These are phyloP conservation scores for Sphaerodactylus townsendi DNA, from an alignment of 2,113 vertebrate species.

Conservation along the genomic window DNA sequence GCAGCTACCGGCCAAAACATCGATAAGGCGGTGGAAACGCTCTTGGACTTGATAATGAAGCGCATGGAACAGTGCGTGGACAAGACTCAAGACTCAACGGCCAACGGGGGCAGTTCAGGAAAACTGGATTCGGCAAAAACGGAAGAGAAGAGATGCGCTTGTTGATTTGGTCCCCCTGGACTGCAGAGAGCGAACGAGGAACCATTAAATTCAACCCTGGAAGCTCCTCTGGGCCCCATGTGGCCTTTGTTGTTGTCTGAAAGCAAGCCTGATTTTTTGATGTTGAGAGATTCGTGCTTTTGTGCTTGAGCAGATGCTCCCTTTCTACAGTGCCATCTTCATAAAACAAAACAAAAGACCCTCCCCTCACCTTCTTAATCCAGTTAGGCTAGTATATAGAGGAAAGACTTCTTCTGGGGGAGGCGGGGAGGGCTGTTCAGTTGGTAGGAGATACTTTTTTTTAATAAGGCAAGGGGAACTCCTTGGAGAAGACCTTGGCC, in stretches of 20 bases:
- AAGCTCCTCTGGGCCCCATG: constrained; percentile 18
- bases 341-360: background rate
- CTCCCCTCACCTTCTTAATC: background rate
- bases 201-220: constrained; percentile 12
- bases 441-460: constrained; percentile 1
- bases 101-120: constrained; percentile 80
- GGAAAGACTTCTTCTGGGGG: background rate
- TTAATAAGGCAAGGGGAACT: background rate
- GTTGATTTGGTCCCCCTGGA: constrained; percentile 69
- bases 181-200: background rate
- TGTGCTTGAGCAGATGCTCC: constrained; percentile 35
- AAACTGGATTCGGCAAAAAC: constrained; percentile 75
- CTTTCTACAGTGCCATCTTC: background rate
- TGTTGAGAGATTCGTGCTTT: constrained; percentile 31
- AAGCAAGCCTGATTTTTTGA: constrained; percentile 16
- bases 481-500: constrained; percentile 20
- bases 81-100: constrained; percentile 74
- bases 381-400: background rate
- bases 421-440: background rate
- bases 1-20: constrained; percentile 89
- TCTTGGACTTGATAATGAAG: constrained; percentile 97
- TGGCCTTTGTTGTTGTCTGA: background rate
- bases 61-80: constrained; percentile 95
- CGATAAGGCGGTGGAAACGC: constrained; percentile 86
- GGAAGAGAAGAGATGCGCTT: constrained; percentile 86